These are phyloP conservation scores for Irena cyanogastra DNA, from an alignment of 2,113 vertebrate genomes.

Conservation along the genomic window DNA sequence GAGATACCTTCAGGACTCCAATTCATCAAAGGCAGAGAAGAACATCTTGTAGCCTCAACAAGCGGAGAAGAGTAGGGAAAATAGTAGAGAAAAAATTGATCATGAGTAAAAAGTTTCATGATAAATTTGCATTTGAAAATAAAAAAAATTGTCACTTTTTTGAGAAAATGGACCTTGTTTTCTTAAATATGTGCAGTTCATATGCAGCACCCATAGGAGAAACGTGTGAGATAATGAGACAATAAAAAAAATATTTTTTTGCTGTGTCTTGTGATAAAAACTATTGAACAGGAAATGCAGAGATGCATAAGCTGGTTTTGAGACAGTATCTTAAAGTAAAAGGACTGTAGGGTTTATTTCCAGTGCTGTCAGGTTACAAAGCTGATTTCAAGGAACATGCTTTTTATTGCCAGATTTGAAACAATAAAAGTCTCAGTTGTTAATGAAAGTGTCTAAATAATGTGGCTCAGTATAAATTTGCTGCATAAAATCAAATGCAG, in stretches of 20 bases:
- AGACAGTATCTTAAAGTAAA: not conserved
- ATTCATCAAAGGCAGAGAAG: not conserved
- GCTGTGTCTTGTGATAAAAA: not conserved
- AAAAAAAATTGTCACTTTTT: not conserved
- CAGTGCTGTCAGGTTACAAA: not conserved
- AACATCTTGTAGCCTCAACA: not conserved
- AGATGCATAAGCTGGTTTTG: not conserved
- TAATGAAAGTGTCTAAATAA: constrained; percentile 13
- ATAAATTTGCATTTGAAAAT: not conserved
- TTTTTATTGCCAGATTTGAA: constrained; percentile 21
- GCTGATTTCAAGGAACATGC: not conserved
- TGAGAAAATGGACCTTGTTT: accelerated
- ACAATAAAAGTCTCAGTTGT: not conserved
- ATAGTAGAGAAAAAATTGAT: not conserved
- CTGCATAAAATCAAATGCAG: not conserved
- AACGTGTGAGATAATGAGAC: not conserved
- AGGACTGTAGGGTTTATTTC: not conserved
- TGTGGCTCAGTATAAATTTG: not conserved
- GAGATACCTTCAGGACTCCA: not conserved
- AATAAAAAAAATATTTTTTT: not conserved
- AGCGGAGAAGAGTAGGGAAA: not conserved
- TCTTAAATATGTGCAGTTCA: not conserved
- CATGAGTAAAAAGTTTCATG: not conserved
- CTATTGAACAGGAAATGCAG: not conserved
- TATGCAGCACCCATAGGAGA: not conserved